Conservation (phyloP, 2,797 vertebrate species). For the Pogonophryne albipinna region DNA sequence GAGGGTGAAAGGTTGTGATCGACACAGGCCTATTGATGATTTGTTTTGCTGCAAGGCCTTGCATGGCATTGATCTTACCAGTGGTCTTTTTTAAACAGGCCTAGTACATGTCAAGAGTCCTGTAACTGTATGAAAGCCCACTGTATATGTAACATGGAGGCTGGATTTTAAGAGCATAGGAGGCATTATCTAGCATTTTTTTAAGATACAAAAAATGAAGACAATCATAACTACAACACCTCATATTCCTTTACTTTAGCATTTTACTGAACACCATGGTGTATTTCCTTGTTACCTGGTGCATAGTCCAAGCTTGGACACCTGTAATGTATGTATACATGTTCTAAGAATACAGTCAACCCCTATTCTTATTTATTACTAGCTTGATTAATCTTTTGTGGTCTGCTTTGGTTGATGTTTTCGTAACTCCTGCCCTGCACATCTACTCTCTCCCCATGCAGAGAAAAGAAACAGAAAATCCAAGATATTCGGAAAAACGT, state of each 20-base stretch:
- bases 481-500: constrained; percentile 99
- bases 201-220: not conserved
- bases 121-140: constrained; percentile 49
- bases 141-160: not conserved
- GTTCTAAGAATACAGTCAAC: constrained; percentile 14
- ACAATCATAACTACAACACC: not conserved
- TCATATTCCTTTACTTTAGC: not conserved
- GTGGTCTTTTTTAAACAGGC: constrained; percentile 76
- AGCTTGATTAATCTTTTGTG: constrained; percentile 32
- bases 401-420: constrained; percentile 38
- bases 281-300: constrained; percentile 3
- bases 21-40: constrained; percentile 80
- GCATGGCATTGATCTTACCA: constrained; percentile 79
- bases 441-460: constrained; percentile 81
- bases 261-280: not conserved
- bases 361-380: constrained; percentile 22
- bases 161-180: not conserved
- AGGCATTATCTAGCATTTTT: constrained; percentile 11
- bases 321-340: constrained; percentile 26
- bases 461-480: constrained; percentile 99
- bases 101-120: constrained; percentile 60
- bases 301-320: not conserved
- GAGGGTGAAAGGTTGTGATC: constrained; percentile 77
- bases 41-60: constrained; percentile 83
- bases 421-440: constrained; percentile 25